These are phyloP conservation scores for Oscheius sp. DNA, from an alignment of 2,888 invertebrate species.

Conservation along the genomic window DNA sequence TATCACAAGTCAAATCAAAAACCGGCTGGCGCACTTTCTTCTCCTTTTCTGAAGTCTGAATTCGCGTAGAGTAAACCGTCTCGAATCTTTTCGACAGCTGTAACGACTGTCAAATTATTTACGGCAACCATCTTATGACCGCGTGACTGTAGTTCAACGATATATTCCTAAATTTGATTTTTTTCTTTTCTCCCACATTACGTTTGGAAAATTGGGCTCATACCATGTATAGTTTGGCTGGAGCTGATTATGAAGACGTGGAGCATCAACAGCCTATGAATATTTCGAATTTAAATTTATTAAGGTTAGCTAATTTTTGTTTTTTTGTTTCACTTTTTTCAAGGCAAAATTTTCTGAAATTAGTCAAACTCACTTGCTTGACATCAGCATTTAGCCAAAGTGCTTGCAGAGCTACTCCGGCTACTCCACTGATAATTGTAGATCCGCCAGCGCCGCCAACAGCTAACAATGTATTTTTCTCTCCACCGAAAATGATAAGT, in stretches of 20 bases:
- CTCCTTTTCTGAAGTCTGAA: slow-evolving; percentile 66
- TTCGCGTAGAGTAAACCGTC: slow-evolving; percentile 65
- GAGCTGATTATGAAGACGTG: slow-evolving; percentile 83
- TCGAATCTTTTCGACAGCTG: slow-evolving; percentile 51
- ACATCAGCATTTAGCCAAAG: slow-evolving; percentile 52
- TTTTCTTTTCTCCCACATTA: not conserved
- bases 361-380: slow-evolving; percentile 33
- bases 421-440: slow-evolving; percentile 66
- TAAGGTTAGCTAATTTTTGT: slow-evolving; percentile 49
- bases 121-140: slow-evolving; percentile 53
- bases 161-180: slow-evolving; percentile 38
- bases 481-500: slow-evolving; percentile 80
- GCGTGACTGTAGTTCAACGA: slow-evolving; percentile 39
- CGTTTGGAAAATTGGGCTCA: slow-evolving; percentile 54
- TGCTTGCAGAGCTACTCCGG: slow-evolving; percentile 58
- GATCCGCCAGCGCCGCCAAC: slow-evolving; percentile 69
- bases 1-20: slow-evolving; percentile 53
- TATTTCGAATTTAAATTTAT: too few species aligned
- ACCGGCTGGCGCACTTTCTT: slow-evolving; percentile 67
- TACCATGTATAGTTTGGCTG: slow-evolving; percentile 52
- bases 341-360: too few species aligned
- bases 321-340: too few species aligned
- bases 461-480: slow-evolving; percentile 75
- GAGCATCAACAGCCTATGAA: slow-evolving; percentile 82
- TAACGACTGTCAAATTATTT: slow-evolving; percentile 60